phyloP scores from a whole-genome alignment of 2,113 vertebrate species.

The Zosterops pallidus region DNA sequence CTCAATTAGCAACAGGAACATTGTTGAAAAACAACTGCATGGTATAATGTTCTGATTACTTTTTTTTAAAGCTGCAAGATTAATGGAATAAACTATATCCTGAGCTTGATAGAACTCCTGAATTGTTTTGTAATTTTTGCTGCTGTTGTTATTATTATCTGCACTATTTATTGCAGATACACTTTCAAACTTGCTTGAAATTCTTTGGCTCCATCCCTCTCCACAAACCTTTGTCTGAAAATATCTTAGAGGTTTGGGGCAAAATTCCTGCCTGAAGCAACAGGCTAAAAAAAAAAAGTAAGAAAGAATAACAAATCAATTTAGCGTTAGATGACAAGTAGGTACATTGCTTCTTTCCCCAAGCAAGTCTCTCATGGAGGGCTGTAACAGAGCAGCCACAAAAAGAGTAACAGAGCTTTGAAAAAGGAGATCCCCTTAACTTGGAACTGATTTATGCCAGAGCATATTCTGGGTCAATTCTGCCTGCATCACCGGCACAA shows the following conservation, averaged over 20 bases:
- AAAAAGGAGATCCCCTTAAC: not conserved
- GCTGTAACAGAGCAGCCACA: fast-evolving
- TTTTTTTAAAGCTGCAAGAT: not conserved
- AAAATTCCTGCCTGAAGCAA: not conserved
- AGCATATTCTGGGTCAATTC: not conserved
- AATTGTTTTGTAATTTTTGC: not conserved
- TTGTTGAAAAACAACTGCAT: not conserved
- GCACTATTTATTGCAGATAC: not conserved
- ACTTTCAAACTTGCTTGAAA: not conserved
- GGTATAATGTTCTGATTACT: not conserved
- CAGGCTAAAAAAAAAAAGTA: not conserved
- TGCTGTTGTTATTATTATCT: not conserved
- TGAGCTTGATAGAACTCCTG: not conserved
- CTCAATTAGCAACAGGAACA: not conserved
- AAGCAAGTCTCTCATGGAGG: not conserved
- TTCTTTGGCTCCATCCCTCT: not conserved
- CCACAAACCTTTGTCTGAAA: not conserved
- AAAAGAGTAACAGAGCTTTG: not conserved
- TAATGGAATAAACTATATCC: not conserved
- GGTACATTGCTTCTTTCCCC: not conserved
- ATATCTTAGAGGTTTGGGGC: not conserved
- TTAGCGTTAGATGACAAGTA: not conserved
- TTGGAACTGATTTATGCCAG: not conserved
- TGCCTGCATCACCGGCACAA: not conserved
- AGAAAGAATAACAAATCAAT: not conserved